phyloP scores from a whole-genome alignment of 2,888 invertebrate genomes.

The Odontocolon sp. region DNA sequence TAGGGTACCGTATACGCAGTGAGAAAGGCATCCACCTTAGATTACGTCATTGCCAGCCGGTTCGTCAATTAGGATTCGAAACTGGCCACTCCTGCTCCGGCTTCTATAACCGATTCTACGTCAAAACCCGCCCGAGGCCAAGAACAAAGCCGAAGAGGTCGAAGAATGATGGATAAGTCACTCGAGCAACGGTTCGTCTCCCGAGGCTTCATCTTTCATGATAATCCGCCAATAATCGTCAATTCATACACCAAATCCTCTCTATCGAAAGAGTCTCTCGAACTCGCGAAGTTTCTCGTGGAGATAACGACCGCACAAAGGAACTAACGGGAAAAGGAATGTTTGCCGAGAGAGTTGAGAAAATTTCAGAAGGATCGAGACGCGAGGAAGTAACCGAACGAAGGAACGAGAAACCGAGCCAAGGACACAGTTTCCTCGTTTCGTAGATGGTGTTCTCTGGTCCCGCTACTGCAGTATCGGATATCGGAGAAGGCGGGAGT shows the following conservation, averaged over 20 bases:
- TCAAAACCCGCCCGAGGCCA: conserved; percentile 39
- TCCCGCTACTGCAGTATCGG: conserved; percentile 16
- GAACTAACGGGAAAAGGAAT: too few relatives aligned
- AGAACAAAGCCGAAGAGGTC: conserved; percentile 2
- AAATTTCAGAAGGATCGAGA: neutral
- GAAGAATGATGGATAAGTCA: conserved; percentile 19
- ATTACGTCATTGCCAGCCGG: conserved; percentile 69
- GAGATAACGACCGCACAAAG: too few relatives aligned
- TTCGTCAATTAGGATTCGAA: conserved; percentile 56
- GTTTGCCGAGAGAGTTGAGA: too few relatives aligned
- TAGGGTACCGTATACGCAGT: conserved; percentile 55
- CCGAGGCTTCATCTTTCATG: neutral
- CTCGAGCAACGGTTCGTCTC: neutral
- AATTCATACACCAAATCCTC: too few relatives aligned
- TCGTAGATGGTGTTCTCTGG: neutral
- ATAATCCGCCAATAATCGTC: neutral
- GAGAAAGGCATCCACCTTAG: conserved; percentile 67
- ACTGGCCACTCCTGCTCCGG: conserved; percentile 15
- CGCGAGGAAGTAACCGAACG: neutral
- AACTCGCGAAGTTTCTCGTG: neutral
- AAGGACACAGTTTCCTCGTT: neutral
- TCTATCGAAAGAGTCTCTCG: neutral
- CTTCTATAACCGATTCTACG: neutral
- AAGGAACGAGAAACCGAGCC: neutral
- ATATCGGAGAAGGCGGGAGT: conserved; percentile 16